Conservation (phyloP, 1,140 invertebrate genomes). For the Drosophila insularis region DNA sequence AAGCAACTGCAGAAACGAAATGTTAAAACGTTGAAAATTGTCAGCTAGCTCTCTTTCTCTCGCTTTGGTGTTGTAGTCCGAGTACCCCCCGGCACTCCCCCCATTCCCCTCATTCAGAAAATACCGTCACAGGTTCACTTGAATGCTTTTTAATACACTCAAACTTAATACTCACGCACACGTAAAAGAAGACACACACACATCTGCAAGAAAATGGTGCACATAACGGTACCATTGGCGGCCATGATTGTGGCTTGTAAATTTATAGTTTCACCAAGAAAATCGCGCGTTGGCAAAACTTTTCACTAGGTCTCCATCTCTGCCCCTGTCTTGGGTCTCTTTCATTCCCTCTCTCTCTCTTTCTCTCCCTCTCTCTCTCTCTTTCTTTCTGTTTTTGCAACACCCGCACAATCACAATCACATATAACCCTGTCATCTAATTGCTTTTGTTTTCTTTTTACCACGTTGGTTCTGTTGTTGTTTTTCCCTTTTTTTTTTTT, state of each 20-base stretch:
- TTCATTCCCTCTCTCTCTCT: conserved; percentile 29
- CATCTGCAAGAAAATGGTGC: conserved; percentile 25
- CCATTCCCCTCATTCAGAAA: conserved; percentile 9
- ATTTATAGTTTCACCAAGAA: conserved; percentile 75
- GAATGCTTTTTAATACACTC: conserved; percentile 72
- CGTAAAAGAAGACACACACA: background rate
- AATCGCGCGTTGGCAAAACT: conserved; percentile 67
- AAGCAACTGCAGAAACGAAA: conserved; percentile 45
- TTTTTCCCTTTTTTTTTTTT: background rate
- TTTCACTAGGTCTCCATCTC: conserved; percentile 48
- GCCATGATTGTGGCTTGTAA: conserved; percentile 68
- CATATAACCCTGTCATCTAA: conserved; percentile 59
- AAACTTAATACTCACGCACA: conserved; percentile 25
- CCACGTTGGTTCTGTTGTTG: background rate
- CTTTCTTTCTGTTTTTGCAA: conserved; percentile 20
- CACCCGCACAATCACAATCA: conserved; percentile 40
- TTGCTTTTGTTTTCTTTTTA: conserved; percentile 64
- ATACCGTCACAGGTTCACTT: conserved; percentile 48
- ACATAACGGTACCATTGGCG: conserved; percentile 51
- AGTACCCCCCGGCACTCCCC: background rate
- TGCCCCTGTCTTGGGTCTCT: background rate
- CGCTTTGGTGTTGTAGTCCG: conserved; percentile 8
- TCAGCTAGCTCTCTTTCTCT: conserved; percentile 34
- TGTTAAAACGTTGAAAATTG: conserved; percentile 63
- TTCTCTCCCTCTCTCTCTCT: conserved; percentile 19